Conservation (phyloP, 2,888 invertebrate species). For the Nysson spinosus region DNA sequence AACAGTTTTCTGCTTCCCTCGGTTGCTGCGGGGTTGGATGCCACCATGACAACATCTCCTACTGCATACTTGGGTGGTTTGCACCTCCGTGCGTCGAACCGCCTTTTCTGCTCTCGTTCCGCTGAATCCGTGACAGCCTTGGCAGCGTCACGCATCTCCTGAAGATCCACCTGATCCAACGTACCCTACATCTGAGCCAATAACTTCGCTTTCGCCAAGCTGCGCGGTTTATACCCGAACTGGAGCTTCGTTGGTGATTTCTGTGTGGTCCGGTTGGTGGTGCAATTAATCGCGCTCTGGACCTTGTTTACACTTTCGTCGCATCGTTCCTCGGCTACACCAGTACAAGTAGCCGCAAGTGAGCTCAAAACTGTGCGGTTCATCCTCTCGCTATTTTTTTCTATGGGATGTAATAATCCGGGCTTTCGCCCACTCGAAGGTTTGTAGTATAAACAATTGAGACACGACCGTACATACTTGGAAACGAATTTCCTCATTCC, state of each 20-base stretch:
- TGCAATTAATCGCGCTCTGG: no score
- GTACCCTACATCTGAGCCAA: constrained; percentile 27
- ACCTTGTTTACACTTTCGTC: background rate
- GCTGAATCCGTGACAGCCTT: constrained; percentile 27
- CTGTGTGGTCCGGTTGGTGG: constrained; percentile 38
- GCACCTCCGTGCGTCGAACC: constrained; percentile 30
- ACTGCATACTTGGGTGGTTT: constrained; percentile 37
- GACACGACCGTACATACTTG: no score
- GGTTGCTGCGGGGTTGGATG: constrained; percentile 35
- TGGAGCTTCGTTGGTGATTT: constrained; percentile 34
- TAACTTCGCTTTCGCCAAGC: constrained; percentile 30
- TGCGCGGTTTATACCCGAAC: constrained; percentile 43
- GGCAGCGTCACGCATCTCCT: constrained; percentile 28
- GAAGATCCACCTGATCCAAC: constrained; percentile 35
- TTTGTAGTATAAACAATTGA: background rate
- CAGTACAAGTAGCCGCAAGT: background rate
- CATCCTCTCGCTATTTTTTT: constrained; percentile 1
- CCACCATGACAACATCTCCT: constrained; percentile 52
- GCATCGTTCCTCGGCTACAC: background rate
- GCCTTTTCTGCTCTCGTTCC: constrained; percentile 28
- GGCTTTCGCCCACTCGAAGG: background rate
- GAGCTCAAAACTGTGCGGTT: background rate
- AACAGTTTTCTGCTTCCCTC: constrained; percentile 52
- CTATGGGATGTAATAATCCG: background rate
- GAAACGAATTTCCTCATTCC: constrained; percentile 8